Evolutionary conservation across 2,888 invertebrate species (phyloP), one percentile per base, ranked within the genome.

Genomic region (Dorcus hopei): DNA sequence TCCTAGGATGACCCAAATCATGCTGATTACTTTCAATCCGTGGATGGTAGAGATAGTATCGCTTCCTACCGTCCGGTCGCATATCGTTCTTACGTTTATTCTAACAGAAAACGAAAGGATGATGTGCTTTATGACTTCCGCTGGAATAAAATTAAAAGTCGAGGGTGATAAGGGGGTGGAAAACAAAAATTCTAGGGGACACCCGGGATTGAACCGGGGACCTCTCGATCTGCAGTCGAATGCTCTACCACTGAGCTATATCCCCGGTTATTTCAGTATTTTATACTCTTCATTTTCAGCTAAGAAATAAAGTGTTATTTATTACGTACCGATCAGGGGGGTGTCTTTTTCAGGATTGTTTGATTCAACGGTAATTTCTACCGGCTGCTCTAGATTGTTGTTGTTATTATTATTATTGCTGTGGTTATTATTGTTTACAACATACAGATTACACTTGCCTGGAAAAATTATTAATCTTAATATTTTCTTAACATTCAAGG

Each of bases 61-160:
- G n/a, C 87, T 83, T 8, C 91, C 89, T 48, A 92, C 90, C 3
- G 86, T 83, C 68, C 90, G 86, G 74, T 92, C 91, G 73, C 89
- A 88, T 72, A 93, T 87, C 71, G 90, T 89, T 77, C 88, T 88
- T 69, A 90, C 81, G 72, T 92, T 92, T 64, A 90, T 88, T 67
- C 86, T 83, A 66, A 89, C 82, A 14, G 91, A 91, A 78, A 91
- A 91, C 61, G 93, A 91, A 8, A 91, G 83, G 65, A 92, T 77
- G 57, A 91, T 78, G 71, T 91, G 87, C 57, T 83, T 86, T 70
- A 85, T 78, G 49, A 87, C 72, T 41, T 81, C 68, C 54, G 84
- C 88, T 88, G 78, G 53, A 75, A 74, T 64, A 61, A 63, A 43
- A 38, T 9, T 38, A 6, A 49, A 51, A 33, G 3, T 6, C 6